Evolutionary conservation across 2,888 invertebrate species (phyloP).

Genomic region (Chromoteleia sp.): DNA sequence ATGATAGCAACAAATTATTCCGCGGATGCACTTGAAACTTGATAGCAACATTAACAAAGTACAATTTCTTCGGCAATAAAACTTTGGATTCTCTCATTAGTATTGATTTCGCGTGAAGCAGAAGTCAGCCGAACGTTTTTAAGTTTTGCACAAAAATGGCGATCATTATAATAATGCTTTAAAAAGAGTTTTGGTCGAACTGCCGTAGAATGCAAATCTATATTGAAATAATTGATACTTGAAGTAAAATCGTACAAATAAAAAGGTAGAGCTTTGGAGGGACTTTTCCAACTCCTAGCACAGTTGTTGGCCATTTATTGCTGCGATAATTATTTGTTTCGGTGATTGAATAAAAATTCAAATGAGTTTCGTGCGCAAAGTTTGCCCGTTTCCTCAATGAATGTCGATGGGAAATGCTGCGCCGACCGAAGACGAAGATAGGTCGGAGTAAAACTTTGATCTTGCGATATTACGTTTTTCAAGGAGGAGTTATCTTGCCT

Average conservation of each 20-base stretch:
- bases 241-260: slow-evolving; percentile 31
- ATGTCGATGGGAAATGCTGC: slow-evolving; percentile 65
- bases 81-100: slow-evolving; percentile 56
- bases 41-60: slow-evolving; percentile 41
- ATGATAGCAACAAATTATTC: too few relatives aligned
- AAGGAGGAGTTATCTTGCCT: slow-evolving; percentile 72
- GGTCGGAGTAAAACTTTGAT: slow-evolving; percentile 80
- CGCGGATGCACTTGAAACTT: slow-evolving; percentile 8
- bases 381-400: slow-evolving; percentile 73
- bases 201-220: slow-evolving; percentile 58
- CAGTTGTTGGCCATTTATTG: slow-evolving; percentile 73
- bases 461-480: slow-evolving; percentile 81
- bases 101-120: slow-evolving; percentile 49
- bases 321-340: slow-evolving; percentile 83
- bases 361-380: slow-evolving; percentile 79
- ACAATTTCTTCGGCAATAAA: slow-evolving; percentile 38
- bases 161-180: slow-evolving; percentile 59
- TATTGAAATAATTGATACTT: slow-evolving; percentile 47
- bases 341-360: slow-evolving; percentile 81
- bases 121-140: slow-evolving; percentile 1
- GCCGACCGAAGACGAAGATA: slow-evolving; percentile 59
- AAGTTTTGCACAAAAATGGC: slow-evolving; percentile 53
- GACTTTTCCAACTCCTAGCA: slow-evolving; percentile 63
- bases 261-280: slow-evolving; percentile 37
- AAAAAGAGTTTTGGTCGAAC: slow-evolving; percentile 45